These are phyloP conservation scores for Crotalus viridis DNA, from an alignment of 2,113 vertebrate species.

Conservation along the genomic window DNA sequence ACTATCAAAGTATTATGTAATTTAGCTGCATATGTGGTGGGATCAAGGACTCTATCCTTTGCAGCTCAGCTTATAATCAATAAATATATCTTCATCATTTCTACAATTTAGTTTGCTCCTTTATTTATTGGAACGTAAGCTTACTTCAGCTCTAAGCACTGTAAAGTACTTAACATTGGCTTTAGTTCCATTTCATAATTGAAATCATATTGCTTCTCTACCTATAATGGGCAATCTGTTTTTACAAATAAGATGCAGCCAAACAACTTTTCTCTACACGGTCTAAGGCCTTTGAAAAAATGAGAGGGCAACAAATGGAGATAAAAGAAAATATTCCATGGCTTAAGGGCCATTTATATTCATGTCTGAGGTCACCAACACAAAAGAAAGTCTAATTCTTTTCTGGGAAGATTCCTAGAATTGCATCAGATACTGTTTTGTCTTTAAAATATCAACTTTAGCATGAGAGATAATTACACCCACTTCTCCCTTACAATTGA, in stretches of 20 bases:
- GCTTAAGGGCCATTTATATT: background rate
- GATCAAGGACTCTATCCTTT: background rate
- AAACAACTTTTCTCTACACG: background rate
- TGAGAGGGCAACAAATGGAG: background rate
- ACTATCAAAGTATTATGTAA: background rate
- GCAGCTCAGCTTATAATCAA: background rate
- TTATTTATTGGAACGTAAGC: background rate
- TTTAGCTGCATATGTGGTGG: background rate
- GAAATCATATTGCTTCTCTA: background rate
- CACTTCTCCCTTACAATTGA: background rate
- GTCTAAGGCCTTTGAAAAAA: background rate
- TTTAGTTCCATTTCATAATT: background rate
- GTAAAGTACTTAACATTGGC: background rate
- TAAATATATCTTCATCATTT: background rate
- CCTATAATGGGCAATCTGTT: background rate
- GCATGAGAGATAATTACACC: background rate
- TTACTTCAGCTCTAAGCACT: background rate
- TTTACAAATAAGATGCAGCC: background rate
- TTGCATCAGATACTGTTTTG: background rate
- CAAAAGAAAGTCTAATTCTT: background rate
- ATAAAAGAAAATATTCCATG: background rate
- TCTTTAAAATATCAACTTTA: background rate
- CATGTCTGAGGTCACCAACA: background rate
- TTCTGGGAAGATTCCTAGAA: background rate
- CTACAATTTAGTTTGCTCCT: background rate